Evolutionary conservation across 2,888 invertebrate genomes (phyloP), one percentile per base, ranked within the genome.

Genomic region (Epirrhoe alternata): DNA sequence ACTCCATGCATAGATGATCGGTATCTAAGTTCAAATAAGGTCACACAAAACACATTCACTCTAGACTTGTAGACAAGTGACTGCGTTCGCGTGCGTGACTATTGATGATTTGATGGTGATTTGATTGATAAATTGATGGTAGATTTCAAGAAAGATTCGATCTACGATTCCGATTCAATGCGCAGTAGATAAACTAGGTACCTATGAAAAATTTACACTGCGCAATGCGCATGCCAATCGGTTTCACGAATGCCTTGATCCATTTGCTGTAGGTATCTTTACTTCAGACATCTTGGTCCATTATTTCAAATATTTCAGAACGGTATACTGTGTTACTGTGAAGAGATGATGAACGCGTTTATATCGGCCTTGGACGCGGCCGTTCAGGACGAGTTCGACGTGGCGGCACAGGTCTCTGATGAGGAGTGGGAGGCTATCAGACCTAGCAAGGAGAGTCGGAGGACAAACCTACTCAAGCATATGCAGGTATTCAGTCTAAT

Each of bases 391-490:
- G 97, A 97, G 86, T 93, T 95, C 59, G 95, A 96, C 33, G 93
- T 96, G 47, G 96, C 96, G 5, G 94, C 95, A 0, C 96, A 96
- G 83, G 96, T 97, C 3, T 97, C 96, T 0, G 96, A 97, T 74
- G 97, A 97, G 82, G 97, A 97, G 88, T 97, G 97, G 96, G 97
- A 97, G 77, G 95, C 96, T 0, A 95, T 97, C 70, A 94, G 96
- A 73, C 95, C 96, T 0, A 95, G 94, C 1, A 97, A 97, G 83
- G 75, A 87, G 6, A 96, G 97, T 74, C 93, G 96, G 73, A 94
- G 95, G 68, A 89, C 93, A 38, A 94, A 94, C 71, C 91, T 97
- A 42, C 82, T 97, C 0, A 92, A 92, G 17, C 95, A 94, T 76
- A 94, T 97, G 83, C 95, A 95, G 90, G 97, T 96, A 53, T n/a